Evolutionary conservation across 2,797 vertebrate genomes (phyloP), one percentile per base, ranked within the genome.

Genomic region (Oreochromis mossambicus): DNA sequence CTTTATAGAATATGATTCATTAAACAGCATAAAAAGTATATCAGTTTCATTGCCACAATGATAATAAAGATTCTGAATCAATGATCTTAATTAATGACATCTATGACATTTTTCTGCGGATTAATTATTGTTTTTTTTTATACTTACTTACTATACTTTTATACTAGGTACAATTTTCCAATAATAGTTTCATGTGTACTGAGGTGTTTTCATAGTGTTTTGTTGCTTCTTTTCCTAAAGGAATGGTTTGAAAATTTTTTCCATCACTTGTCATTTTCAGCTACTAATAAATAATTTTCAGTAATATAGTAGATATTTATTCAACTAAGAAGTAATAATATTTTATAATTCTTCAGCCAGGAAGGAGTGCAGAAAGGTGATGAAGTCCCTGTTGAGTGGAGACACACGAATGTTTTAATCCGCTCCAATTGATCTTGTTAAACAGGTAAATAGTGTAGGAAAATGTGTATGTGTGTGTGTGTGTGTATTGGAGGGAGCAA

Each of bases 121-220:
- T 63, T 63, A 63, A 63, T 63, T 36, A 63, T n/a, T 36, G 48
- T 3, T 0, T 0, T 5, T 61, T 61, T 36, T 61, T 19, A 36
- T 61, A 61, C 29, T 61, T 36, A 26, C 24, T 26, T 26, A 26
- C 24, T 26, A 26, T 26, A 26, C 4, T 26, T 26, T 26, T 26
- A 26, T 26, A 26, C 24, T 61, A 36, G 17, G 32, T 7, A 36
- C 32, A 61, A 61, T 61, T 61, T 34, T 61, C 32, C 32, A n/a
- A 61, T 2, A 34, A 34, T 36, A 61, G 56, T 61, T 61, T 61
- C 56, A n/a, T 36, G 56, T 36, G 32, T 36, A 61, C 9, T 36
- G 17, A 61, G 56, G 56, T 61, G 32, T 61, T 61, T 61, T 36
- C 1, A n/a, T 61, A 12, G 56, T 61, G 32, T 61, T 34, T 61